Evolutionary conservation across 1,140 invertebrate genomes (phyloP).

Genomic region (Musca domestica): DNA sequence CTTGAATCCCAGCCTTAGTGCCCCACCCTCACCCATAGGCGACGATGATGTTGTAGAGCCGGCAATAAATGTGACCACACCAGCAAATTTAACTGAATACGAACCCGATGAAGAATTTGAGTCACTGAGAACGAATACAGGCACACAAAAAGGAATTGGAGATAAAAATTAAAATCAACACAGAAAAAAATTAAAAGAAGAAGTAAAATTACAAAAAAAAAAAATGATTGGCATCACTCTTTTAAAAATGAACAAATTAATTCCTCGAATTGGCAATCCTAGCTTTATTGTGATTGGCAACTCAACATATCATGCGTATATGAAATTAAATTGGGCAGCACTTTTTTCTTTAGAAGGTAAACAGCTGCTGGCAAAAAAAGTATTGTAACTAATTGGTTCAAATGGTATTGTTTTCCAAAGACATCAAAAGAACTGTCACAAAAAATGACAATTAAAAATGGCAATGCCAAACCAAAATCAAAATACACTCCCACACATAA

Average conservation of each 20-base stretch:
- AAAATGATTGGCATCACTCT: conserved; percentile 5
- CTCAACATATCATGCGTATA: background rate
- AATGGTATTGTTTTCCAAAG: too few relatives aligned
- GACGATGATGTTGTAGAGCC: conserved; percentile 7
- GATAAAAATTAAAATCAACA: background rate
- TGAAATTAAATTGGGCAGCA: background rate
- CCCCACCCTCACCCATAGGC: conserved; percentile 1
- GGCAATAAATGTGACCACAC: conserved; percentile 3
- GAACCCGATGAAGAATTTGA: conserved; percentile 26
- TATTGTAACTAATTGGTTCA: too few relatives aligned
- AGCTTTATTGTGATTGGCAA: background rate
- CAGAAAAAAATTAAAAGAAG: background rate
- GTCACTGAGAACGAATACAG: background rate
- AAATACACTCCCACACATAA: too few relatives aligned
- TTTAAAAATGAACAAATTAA: background rate
- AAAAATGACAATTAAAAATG: too few relatives aligned
- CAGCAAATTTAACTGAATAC: conserved; percentile 12
- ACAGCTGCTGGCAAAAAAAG: too few relatives aligned
- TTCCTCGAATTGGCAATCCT: background rate
- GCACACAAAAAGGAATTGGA: background rate
- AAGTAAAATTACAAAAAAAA: background rate
- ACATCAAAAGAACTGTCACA: too few relatives aligned
- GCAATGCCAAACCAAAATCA: too few relatives aligned
- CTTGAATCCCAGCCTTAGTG: conserved; percentile 39
- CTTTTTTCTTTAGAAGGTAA: background rate